Evolutionary conservation across 2,888 invertebrate species (phyloP), one percentile per base, ranked within the genome.

Genomic region (Graphium colonna): DNA sequence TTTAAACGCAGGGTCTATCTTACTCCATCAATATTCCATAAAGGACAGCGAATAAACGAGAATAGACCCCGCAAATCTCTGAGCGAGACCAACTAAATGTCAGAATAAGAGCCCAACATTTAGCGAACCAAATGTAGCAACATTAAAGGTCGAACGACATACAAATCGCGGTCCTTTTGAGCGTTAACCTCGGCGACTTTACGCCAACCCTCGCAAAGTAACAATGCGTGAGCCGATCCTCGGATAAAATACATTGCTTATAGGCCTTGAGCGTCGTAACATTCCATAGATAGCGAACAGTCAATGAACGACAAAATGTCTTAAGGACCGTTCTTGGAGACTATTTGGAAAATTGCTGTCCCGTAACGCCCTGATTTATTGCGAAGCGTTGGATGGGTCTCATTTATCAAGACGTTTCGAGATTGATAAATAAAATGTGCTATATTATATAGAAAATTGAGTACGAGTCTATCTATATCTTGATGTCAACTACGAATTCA

Each of bases 351-450:
- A 65, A 65, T 69, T 68, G 13, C 71, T 67, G 70, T 69, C 58
- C 64, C 59, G 67, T 68, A 68, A 72, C 73, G 73, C 70, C 60
- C 73, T 78, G 79, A 82, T 80, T 80, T 79, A 82, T 79, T 65
- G 71, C 63, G 63, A 62, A 71, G 67, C 74, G 75, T 76, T 73
- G 73, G 77, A 77, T 75, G 68, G 68, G 70, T 70, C 73, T 80
- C 77, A 77, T 83, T 82, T 77, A 82, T 82, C 79, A 82, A 72
- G 70, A 73, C 75, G 77, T 80, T 80, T 78, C 78, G 71, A 73
- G 71, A 69, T 64, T 67, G 63, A 75, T 66, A 69, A 60, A 75
- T 69, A 79, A 75, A 79, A 79, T 49, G 44, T 16, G 76, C 73
- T 77, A 73, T 77, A 75, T 79, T 70, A 69, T 67, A 69, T 73